Percentiles rank a stretch among this genome's conserved stretches.
Conservation (phyloP, 2,888 invertebrate species). For the Erebia ligea region DNA sequence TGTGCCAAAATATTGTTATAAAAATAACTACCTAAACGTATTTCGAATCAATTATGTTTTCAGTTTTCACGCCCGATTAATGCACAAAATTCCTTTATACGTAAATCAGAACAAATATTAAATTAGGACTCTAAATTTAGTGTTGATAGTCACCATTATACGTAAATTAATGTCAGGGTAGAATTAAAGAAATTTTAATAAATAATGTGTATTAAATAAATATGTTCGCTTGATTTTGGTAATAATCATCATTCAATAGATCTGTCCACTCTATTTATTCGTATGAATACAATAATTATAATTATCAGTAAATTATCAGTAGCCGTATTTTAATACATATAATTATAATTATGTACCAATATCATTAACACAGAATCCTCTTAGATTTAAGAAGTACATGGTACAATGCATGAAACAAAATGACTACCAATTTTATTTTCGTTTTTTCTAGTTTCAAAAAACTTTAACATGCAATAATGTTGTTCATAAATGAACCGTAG, state of each 20-base stretch:
- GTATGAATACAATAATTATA: conserved; percentile 40
- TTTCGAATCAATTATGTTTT: conserved; percentile 24
- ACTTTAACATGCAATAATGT: not conserved
- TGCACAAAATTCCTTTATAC: conserved; percentile 56
- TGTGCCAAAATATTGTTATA: conserved; percentile 77
- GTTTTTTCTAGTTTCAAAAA: not conserved
- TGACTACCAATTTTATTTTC: not conserved
- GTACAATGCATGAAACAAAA: not conserved
- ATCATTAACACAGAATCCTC: conserved; percentile 66
- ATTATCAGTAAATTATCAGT: conserved; percentile 46
- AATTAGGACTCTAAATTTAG: conserved; percentile 72
- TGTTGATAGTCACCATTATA: conserved; percentile 88
- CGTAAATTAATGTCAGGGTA: conserved; percentile 95
- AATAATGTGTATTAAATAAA: conserved; percentile 67
- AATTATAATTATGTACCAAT: conserved; percentile 60
- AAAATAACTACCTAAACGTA: conserved; percentile 44
- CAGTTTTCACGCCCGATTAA: conserved; percentile 31
- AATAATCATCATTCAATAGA: conserved; percentile 67
- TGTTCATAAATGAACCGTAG: not conserved
- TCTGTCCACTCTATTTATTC: conserved; percentile 73
- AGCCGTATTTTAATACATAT: conserved; percentile 47
- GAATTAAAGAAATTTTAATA: conserved; percentile 68
- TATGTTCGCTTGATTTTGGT: conserved; percentile 73
- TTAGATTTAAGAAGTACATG: conserved; percentile 46
- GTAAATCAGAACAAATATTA: conserved; percentile 70